Evolutionary conservation across 2,113 vertebrate species (phyloP).

Genomic region (Pygathrix nemaeus): DNA sequence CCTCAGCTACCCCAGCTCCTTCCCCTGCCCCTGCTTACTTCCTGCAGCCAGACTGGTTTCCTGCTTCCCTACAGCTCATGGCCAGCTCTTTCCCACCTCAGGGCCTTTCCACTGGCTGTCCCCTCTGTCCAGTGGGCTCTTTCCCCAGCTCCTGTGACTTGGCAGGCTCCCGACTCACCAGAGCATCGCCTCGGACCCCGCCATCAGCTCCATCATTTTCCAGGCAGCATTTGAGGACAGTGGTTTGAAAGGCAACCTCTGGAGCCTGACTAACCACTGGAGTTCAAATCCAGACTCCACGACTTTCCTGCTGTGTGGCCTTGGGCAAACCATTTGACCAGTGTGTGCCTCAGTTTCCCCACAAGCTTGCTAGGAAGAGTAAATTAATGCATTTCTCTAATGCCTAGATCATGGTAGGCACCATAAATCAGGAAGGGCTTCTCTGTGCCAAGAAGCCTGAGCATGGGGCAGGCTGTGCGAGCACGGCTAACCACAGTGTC

Average conservation of each 20-base stretch:
- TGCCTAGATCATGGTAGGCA: not conserved
- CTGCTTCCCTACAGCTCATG: not conserved
- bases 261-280: no score
- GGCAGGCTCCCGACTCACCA: not conserved
- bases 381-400: fast-evolving
- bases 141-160: not conserved
- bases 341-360: not conserved
- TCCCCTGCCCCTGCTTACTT: not conserved
- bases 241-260: not conserved
- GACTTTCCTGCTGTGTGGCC: not conserved
- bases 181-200: not conserved
- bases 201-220: not conserved
- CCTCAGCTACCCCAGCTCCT: fast-evolving
- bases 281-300: not conserved
- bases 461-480: fast-evolving
- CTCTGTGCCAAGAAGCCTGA: not conserved
- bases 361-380: fast-evolving
- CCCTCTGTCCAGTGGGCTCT: not conserved
- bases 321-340: not conserved
- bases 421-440: no score
- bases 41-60: not conserved
- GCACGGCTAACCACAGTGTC: fast-evolving
- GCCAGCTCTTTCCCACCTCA: not conserved
- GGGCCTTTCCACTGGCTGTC: not conserved
- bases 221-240: not conserved